Base-by-base conservation (phyloP, 2,797 vertebrate genomes). In the Helicolenus hilgendorfi region DNA sequence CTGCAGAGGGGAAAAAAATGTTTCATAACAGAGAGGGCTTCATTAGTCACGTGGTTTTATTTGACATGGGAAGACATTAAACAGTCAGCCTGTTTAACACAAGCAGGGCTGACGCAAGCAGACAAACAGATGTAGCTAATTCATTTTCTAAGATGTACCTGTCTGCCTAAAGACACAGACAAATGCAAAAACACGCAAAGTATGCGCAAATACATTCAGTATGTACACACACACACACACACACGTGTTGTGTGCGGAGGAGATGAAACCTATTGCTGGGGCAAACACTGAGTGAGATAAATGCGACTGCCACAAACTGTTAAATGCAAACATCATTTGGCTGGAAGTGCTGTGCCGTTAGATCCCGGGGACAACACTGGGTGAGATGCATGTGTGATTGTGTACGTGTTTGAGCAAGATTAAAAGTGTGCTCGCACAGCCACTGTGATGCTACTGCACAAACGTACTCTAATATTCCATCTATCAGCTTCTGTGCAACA, bases 1-100 rank as follows among this genome's bases (percentile, higher is more conserved):
- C 99, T 99, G 93, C 9, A 87, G 88, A 95, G 58, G 89, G 89
- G 41, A 15, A 9, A 41, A 60, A 29, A 38, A 63, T 5, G 18
- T 36, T 81, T 77, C 11, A 27, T 24, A 18, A 71, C 58, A 56
- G 26, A 41, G 5, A 20, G 33, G 26, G 18, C 35, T 36, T 36
- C 75, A 75, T 91, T 59, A 77, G 74, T 94, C 74, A 82, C 4
- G 58, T 31, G 53, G 18, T 70, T 92, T 94, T 82, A 90, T 88
- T 84, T 91, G 81, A 95, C 73, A 68, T 18, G 56, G 65, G 31
- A 27, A 38, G 68, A 91, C 76, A 88, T 92, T 68, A 79, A 88
- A 91, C 79, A 70, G 79, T 45, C 29, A 14, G 7, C n/a, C 58
- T 38, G 29, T 64, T 69, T 13, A 24, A 76, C n/a, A 69, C 38